Base-by-base conservation (phyloP, 2,888 invertebrate species). In the Eupsilia transversa region DNA sequence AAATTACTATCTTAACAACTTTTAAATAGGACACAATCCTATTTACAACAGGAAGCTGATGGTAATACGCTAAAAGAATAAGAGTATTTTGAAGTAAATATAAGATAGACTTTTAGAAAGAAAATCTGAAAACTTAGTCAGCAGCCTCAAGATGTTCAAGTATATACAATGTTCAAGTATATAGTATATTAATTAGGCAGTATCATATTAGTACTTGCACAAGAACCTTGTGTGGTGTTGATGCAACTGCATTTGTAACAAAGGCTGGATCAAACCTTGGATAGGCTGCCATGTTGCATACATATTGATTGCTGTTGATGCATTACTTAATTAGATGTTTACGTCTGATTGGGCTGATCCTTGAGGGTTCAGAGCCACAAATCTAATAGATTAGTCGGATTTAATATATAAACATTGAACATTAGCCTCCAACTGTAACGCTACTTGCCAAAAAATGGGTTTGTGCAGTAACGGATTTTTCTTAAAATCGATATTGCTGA, bases 211-310 rank as follows among this genome's bases (percentile, higher is more conserved):
- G 54, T 54, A 57, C 65, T 88, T 82, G 77, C 77, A 77, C 77
- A 87, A 88, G 59, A 74, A 67, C 76, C 83, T 86, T 88, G 85
- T 78, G 75, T 68, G 60, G 59, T 69, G 72, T 63, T 87, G 83
- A 80, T 86, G 85, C 85, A 88, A 87, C 72, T 72, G 68, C 60
- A 68, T 85, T 82, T 72, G 66, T 64, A 76, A 83, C 72, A 77
- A 82, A 69, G 87, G 66, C 59, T 63, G 72, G 72, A 35, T 59
- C 75, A 41, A 75, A 66, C 83, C 83, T 85, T 87, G 70, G 61
- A 63, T 68, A 23, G 17, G 41, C 74, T 73, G 59, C 60, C 49
- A 78, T 67, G 57, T 75, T 80, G 87, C 73, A 87, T 77, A 66
- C 65, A 67, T 35, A 79, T 65, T 75, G 38, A 74, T 74, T 63